Evolutionary conservation across 2,113 vertebrate species (phyloP).

Genomic region (Pipra filicauda): DNA sequence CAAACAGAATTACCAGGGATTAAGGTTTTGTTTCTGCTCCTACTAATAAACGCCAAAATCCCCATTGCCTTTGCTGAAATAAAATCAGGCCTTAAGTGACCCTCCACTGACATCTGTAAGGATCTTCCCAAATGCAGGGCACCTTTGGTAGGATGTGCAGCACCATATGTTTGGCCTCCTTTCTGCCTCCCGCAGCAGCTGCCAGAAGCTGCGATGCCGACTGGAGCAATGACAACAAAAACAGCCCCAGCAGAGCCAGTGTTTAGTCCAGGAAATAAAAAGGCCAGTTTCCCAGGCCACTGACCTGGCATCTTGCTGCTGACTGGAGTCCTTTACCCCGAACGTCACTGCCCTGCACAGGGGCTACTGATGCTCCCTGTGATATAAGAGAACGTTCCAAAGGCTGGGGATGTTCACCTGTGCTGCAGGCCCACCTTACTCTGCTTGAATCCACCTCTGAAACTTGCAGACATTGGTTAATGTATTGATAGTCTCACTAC

Average conservation of each 20-base stretch:
- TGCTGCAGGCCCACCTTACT: not conserved
- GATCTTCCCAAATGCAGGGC: fast-evolving
- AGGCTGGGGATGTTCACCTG: fast-evolving
- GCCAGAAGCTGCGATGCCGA: not conserved
- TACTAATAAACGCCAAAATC: not conserved
- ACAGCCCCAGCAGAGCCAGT: not conserved
- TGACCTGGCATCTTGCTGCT: not conserved
- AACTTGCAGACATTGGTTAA: not conserved
- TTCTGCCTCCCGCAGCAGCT: not conserved
- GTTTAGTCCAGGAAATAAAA: not conserved
- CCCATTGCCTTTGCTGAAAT: not conserved
- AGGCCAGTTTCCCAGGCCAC: not conserved
- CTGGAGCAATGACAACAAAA: not conserved
- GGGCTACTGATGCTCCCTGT: not conserved
- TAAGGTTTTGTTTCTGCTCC: conserved; percentile 32
- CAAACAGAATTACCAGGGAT: conserved; percentile 4
- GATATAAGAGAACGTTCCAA: fast-evolving
- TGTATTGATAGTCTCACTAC: not conserved
- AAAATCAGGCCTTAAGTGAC: conserved; percentile 26
- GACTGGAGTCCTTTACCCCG: not conserved
- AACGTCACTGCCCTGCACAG: fast-evolving
- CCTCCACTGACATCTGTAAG: not conserved
- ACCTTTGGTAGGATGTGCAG: fast-evolving
- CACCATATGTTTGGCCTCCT: not conserved
- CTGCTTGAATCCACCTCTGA: not conserved